A percentile compares a stretch with the other conserved stretches of the same genome.
Evolutionary conservation across 2,888 invertebrate species (phyloP).

Genomic region (Gonocerus acuteangulatus): DNA sequence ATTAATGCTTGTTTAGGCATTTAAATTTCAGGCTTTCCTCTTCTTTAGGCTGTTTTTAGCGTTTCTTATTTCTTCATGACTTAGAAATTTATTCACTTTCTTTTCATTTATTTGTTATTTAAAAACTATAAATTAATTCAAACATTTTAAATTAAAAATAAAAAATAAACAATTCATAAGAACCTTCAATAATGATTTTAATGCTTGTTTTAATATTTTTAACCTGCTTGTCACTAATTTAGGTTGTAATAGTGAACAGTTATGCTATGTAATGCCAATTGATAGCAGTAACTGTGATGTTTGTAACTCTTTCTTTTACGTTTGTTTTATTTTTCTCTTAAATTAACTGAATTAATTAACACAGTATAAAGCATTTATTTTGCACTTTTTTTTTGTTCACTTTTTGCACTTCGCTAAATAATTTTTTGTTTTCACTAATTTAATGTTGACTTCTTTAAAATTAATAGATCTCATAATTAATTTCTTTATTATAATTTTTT

Average conservation of each 20-base stretch:
- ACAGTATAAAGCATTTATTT: constrained; percentile 17
- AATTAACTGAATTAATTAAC: background rate
- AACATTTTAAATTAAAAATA: too few relatives aligned
- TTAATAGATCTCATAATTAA: constrained; percentile 10
- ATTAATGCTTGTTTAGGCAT: too few relatives aligned
- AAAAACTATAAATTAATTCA: too few relatives aligned
- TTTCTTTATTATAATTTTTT: constrained; percentile 1
- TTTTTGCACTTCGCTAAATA: constrained; percentile 12
- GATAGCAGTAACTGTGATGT: constrained; percentile 10
- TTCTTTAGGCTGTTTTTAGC: too few relatives aligned
- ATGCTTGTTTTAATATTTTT: background rate
- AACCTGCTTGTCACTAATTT: constrained; percentile 10
- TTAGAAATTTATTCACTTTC: too few relatives aligned
- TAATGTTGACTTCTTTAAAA: constrained; percentile 5
- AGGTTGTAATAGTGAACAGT: constrained; percentile 1
- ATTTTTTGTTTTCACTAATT: constrained; percentile 18
- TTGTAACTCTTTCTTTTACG: background rate
- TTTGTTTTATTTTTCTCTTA: background rate
- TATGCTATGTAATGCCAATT: constrained; percentile 19
- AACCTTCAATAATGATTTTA: too few relatives aligned
- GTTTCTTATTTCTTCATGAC: too few relatives aligned
- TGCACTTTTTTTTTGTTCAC: constrained; percentile 12
- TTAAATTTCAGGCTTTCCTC: too few relatives aligned
- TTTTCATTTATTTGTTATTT: too few relatives aligned
- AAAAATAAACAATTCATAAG: too few relatives aligned